Evolutionary conservation across 2,888 invertebrate genomes (phyloP).

Genomic region (Pogonocherus hispidulus): DNA sequence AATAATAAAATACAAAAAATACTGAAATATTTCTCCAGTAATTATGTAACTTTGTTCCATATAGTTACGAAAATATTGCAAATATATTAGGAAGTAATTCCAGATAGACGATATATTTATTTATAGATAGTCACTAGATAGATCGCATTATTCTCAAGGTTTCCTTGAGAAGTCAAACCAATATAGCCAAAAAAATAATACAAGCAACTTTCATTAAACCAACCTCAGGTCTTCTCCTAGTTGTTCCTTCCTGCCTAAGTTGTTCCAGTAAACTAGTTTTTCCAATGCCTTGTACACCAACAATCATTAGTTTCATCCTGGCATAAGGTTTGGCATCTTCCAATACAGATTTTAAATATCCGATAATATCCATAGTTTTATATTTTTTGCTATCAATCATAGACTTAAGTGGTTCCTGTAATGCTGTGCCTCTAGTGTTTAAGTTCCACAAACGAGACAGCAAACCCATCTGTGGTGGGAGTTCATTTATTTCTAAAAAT

Average conservation of each 20-base stretch:
- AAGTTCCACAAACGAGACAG: constrained; percentile 96
- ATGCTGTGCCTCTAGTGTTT: constrained; percentile 89
- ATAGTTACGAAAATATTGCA: no score
- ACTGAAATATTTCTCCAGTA: no score
- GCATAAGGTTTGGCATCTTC: constrained; percentile 95
- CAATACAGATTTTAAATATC: constrained; percentile 89
- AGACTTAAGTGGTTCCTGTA: constrained; percentile 89
- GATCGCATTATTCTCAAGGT: constrained; percentile 20
- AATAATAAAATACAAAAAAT: no score
- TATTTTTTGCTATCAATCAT: constrained; percentile 95
- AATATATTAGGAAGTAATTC: no score
- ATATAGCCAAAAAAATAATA: constrained; percentile 7
- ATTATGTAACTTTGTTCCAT: no score
- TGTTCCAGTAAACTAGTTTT: constrained; percentile 95
- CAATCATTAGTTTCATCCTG: constrained; percentile 96
- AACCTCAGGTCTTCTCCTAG: constrained; percentile 79
- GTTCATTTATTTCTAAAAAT: constrained; percentile 80
- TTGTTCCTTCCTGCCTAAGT: constrained; percentile 87
- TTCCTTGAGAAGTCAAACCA: background rate
- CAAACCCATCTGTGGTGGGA: constrained; percentile 96
- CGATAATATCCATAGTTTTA: constrained; percentile 95
- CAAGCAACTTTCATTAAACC: constrained; percentile 36
- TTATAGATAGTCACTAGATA: no score
- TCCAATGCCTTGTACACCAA: constrained; percentile 87
- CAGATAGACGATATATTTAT: no score